phyloP scores from a whole-genome alignment of 2,797 vertebrate species.

The Chaetophractus vellerosus region DNA sequence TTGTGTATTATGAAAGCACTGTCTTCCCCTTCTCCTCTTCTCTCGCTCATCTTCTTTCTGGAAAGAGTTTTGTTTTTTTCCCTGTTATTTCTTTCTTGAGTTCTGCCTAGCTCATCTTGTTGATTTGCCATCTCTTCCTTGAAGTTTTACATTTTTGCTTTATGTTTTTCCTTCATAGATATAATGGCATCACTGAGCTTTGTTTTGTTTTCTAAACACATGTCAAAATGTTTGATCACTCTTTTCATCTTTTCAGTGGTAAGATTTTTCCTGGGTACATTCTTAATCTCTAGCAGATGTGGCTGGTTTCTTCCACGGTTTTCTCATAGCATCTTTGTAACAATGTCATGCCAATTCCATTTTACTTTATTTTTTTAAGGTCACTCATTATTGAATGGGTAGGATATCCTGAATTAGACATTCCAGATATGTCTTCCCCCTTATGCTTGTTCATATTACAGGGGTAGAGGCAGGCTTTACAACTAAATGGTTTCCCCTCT shows the following conservation, averaged over 20 bases:
- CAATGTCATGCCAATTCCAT: background rate
- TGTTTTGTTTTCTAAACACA: slow-evolving; percentile 4
- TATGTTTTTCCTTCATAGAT: background rate
- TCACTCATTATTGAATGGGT: background rate
- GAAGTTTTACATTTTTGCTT: background rate
- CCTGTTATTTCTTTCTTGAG: background rate
- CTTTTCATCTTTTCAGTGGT: background rate
- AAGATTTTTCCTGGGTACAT: background rate
- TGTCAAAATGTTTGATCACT: background rate
- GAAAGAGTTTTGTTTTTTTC: background rate
- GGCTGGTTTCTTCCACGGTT: background rate
- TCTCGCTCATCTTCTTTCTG: background rate
- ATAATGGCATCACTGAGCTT: background rate
- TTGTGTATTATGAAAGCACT: background rate
- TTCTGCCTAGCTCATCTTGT: background rate
- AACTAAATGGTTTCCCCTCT: background rate
- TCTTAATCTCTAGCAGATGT: background rate
- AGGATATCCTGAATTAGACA: background rate
- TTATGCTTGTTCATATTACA: no score
- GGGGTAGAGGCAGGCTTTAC: background rate
- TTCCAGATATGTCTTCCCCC: no score
- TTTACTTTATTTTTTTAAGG: background rate
- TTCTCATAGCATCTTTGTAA: background rate
- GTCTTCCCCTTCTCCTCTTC: background rate
- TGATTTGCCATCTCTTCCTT: background rate